phyloP scores from a whole-genome alignment of 2,113 vertebrate genomes.

The Sander vitreus region DNA sequence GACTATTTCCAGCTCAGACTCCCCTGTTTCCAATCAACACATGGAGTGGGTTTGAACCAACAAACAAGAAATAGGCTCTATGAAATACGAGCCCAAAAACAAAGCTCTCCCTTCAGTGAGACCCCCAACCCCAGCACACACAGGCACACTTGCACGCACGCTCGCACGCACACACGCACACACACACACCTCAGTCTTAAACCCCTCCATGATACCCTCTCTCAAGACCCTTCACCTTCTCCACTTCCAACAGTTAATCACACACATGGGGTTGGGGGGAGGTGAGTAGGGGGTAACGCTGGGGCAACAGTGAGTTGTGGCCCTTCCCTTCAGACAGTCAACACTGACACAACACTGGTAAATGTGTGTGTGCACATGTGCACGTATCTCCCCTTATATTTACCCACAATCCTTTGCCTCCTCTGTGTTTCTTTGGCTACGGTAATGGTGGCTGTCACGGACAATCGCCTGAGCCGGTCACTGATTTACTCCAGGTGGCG shows the following conservation, averaged over 20 bases:
- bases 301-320: slow-evolving; percentile 70
- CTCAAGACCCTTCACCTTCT: slow-evolving; percentile 59
- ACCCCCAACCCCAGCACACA: slow-evolving; percentile 30
- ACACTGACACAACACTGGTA: slow-evolving; percentile 33
- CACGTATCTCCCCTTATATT: slow-evolving; percentile 21
- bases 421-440: slow-evolving; percentile 78
- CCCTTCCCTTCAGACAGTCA: slow-evolving; percentile 58
- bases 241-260: slow-evolving; percentile 79
- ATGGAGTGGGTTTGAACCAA: slow-evolving; percentile 74
- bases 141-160: slow-evolving; percentile 9
- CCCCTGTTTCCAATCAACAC: slow-evolving; percentile 49
- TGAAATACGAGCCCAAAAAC: slow-evolving; percentile 81
- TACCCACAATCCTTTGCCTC: slow-evolving; percentile 74
- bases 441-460: slow-evolving; percentile 81
- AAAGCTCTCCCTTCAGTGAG: slow-evolving; percentile 70
- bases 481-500: slow-evolving; percentile 86
- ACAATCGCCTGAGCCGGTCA: slow-evolving; percentile 65
- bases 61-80: slow-evolving; percentile 76
- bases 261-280: slow-evolving; percentile 55
- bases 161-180: slow-evolving; percentile 28
- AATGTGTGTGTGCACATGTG: slow-evolving; percentile 21
- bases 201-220: slow-evolving; percentile 38
- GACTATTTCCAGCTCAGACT: slow-evolving; percentile 55
- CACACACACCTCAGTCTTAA: slow-evolving; percentile 28
- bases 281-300: slow-evolving; percentile 53